Percentiles rank a stretch among this genome's conserved stretches.
Conservation (phyloP, 2,113 vertebrate species). For the Microcebus jonahi region DNA sequence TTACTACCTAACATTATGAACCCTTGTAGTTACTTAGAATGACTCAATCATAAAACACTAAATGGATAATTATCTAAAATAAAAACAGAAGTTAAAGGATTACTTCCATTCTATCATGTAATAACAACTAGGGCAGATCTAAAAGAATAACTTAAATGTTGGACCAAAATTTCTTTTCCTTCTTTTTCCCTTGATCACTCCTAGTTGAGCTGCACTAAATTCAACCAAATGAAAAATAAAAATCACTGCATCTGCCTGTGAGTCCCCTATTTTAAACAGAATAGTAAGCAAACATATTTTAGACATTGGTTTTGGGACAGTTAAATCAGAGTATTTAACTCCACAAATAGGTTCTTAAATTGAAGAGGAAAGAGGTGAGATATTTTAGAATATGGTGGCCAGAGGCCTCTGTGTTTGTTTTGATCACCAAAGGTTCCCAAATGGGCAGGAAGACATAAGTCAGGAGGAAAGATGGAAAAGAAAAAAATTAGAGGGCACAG, state of each 20-base stretch:
- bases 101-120: not conserved
- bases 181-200: not conserved
- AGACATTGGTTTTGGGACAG: not conserved
- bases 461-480: not conserved
- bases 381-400: not conserved
- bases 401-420: not conserved
- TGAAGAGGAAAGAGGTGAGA: not conserved
- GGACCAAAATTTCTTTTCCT: not conserved
- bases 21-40: conserved; percentile 15
- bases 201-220: not conserved
- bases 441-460: not conserved
- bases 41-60: conserved; percentile 37
- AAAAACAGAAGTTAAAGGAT: conserved; percentile 44
- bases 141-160: not conserved
- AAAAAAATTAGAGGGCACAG: not conserved
- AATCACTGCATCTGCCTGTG: not conserved
- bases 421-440: not conserved
- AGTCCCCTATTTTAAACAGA: not conserved
- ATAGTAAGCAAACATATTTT: not conserved
- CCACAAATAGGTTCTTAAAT: not conserved
- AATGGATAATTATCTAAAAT: conserved; percentile 43
- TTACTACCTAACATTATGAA: not conserved
- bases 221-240: not conserved
- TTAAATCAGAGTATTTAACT: not conserved
- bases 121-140: not conserved